Base-by-base conservation (phyloP, 1,140 invertebrate genomes). In the Myzus persicae region DNA sequence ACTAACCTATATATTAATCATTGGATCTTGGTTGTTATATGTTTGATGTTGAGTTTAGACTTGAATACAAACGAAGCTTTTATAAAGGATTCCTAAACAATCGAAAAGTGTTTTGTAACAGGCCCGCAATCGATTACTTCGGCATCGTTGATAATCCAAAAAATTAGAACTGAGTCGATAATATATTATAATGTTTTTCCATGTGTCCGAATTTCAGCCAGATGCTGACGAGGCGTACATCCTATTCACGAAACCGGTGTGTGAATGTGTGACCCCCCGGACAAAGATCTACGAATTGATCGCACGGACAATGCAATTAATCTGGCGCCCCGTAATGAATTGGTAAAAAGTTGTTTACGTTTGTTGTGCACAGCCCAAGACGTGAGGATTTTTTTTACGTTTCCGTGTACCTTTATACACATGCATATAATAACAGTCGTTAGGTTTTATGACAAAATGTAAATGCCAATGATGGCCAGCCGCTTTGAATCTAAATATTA, bases 371-470 rank as follows among this genome's bases (percentile, higher is more conserved):
- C 14, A 5, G 59, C 14, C 36, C n/a, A n/a, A 76, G 59, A 76
- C 11, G 48, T 51, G 31, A 51, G 18, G 14, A n/a, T n/a, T 76
- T 76, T 76, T 76, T 18, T 18, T 76, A 14, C 4, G 31, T 76
- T 76, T 76, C 59, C 59, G 31, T 18, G 59, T n/a, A n/a, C 31
- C 31, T 18, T 31, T 59, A n/a, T 4, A 8, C 6, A n/a, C 8
- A 59, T 59, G 11, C n/a, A 24, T n/a, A 76, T 76, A n/a, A 76
- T 76, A n/a, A 76, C n/a, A n/a, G 59, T 76, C n/a, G 59, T 76
- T 76, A 18, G 59, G n/a, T 76, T 76, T 76, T 76, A 76, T 76
- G 59, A 76, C 59, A 76, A 76, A 76, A 76, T 76, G 59, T n/a
- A 76, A 76, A 76, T 76, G n/a, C 14, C 59, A 76, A n/a, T n/a